These are phyloP conservation scores for Hemibagrus guttatus DNA, from an alignment of 2,797 vertebrate species.

Conservation along the genomic window DNA sequence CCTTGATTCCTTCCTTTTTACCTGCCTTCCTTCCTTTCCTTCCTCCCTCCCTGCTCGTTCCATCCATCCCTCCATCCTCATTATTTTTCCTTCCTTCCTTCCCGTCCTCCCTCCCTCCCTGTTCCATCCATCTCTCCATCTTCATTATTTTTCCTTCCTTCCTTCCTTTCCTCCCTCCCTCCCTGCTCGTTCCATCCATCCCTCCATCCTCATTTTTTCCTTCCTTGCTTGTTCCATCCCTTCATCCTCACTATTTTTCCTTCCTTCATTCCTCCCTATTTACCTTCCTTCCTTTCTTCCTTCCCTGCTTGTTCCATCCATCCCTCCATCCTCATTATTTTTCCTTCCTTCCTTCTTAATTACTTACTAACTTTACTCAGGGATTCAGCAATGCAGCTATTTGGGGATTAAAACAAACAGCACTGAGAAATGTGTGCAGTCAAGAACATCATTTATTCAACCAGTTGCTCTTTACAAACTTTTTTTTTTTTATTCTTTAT, in stretches of 20 bases:
- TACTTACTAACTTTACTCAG: too few relatives aligned
- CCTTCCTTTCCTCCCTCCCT: too few relatives aligned
- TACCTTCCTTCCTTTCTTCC: background rate
- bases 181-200: too few relatives aligned
- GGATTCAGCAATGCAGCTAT: background rate
- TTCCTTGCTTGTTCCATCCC: background rate
- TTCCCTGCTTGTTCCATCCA: background rate
- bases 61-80: too few relatives aligned
- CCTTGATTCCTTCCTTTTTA: background rate
- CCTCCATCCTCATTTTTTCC: background rate
- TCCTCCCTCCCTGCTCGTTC: too few relatives aligned
- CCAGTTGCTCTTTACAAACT: slow-evolving; percentile 85
- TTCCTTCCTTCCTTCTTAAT: background rate
- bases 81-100: background rate
- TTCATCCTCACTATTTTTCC: background rate
- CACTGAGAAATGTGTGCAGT: slow-evolving; percentile 71
- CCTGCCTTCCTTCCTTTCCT: background rate
- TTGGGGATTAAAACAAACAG: slow-evolving; percentile 51
- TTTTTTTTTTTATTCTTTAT: slow-evolving; percentile 80
- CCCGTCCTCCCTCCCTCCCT: background rate
- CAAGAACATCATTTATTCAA: slow-evolving; percentile 90
- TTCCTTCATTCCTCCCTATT: background rate
- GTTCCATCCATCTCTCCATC: too few relatives aligned
- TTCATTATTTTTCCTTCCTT: background rate
- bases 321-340: background rate